Percentiles rank a stretch among this genome's conserved stretches.
Evolutionary conservation across 2,888 invertebrate species (phyloP).

Genomic region (Drosophila demipolita): DNA sequence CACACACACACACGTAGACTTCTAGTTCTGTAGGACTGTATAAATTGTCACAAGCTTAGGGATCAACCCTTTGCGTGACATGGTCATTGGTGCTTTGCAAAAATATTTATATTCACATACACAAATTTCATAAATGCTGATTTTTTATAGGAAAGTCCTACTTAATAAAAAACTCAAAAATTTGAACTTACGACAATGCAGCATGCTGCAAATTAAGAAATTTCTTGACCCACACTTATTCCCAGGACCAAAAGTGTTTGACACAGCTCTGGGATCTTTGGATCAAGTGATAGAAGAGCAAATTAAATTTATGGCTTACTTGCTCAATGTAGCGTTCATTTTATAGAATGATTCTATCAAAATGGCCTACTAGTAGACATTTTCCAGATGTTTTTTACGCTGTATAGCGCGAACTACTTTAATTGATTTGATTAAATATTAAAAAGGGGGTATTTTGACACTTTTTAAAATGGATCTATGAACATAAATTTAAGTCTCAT

Average conservation of each 20-base stretch:
- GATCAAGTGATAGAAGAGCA: not conserved
- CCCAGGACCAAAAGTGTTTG: not conserved
- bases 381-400: not conserved
- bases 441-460: not conserved
- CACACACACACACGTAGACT: not conserved
- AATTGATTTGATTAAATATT: not conserved
- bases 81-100: not conserved
- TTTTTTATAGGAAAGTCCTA: not conserved
- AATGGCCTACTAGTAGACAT: not conserved
- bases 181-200: not conserved
- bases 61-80: constrained; percentile 20
- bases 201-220: not conserved
- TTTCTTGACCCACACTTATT: not conserved
- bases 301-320: not conserved
- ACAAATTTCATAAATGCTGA: not conserved
- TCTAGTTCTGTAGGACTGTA: not conserved
- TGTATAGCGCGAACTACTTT: not conserved
- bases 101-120: not conserved
- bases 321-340: not conserved
- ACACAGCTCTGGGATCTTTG: not conserved
- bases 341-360: not conserved
- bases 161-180: not conserved
- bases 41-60: constrained; percentile 1
- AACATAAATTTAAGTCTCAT: not conserved
- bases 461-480: not conserved